Evolutionary conservation across 2,888 invertebrate species (phyloP).

Genomic region (Copidosoma aretas): DNA sequence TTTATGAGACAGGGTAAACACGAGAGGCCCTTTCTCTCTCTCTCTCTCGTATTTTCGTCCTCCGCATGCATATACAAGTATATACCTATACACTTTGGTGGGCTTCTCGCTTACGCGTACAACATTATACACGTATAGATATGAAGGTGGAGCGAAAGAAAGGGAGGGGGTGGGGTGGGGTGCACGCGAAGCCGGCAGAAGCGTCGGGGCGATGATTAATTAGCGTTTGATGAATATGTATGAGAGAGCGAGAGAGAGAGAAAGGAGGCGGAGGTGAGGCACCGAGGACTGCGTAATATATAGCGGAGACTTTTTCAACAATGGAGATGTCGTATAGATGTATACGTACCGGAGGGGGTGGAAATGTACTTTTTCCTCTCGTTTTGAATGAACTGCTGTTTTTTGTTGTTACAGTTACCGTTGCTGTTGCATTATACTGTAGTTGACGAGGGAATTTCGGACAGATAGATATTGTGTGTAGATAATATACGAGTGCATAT

Average conservation of each 20-base stretch:
- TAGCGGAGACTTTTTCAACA: too few relatives aligned
- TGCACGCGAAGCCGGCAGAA: constrained; percentile 15
- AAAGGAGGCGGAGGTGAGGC: constrained; percentile 36
- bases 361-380: background rate
- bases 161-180: constrained; percentile 26
- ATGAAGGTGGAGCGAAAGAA: constrained; percentile 16
- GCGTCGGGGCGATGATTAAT: constrained; percentile 59
- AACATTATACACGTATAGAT: constrained; percentile 4
- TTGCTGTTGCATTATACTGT: background rate
- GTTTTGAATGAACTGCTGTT: constrained; percentile 48
- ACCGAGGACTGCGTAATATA: background rate
- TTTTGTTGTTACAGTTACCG: background rate
- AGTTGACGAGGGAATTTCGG: constrained; percentile 3
- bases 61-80: background rate
- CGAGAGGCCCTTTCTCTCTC: constrained; percentile 18
- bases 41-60: constrained; percentile 25
- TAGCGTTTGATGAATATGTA: constrained; percentile 63
- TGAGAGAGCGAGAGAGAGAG: constrained; percentile 48
- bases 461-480: background rate
- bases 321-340: too few relatives aligned
- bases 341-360: background rate
- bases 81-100: background rate
- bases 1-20: constrained; percentile 37
- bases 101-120: background rate
- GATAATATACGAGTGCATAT: background rate